Evolutionary conservation across 1,140 invertebrate genomes (phyloP).

Genomic region (Neodiprion lecontei): DNA sequence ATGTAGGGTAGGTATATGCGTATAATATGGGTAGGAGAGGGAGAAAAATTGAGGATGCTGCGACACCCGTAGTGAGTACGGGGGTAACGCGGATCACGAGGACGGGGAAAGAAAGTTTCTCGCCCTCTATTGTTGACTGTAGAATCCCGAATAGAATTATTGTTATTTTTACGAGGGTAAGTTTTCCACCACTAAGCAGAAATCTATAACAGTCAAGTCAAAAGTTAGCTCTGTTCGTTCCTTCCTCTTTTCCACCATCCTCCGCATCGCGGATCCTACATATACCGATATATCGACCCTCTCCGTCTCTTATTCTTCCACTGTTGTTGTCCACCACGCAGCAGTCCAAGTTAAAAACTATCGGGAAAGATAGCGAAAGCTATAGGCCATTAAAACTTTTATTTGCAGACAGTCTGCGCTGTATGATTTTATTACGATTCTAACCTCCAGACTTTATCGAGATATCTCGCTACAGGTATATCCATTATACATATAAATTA

Average conservation of each 20-base stretch:
- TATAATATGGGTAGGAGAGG: too few relatives aligned
- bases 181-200: slow-evolving; percentile 25
- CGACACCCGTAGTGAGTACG: too few relatives aligned
- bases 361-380: neutral
- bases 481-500: neutral
- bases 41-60: too few relatives aligned
- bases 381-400: slow-evolving; percentile 1
- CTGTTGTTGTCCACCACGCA: neutral
- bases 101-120: neutral
- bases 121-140: slow-evolving; percentile 32
- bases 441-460: neutral
- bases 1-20: too few relatives aligned
- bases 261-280: neutral
- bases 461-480: neutral
- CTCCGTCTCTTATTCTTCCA: neutral
- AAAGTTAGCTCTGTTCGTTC: slow-evolving; percentile 12
- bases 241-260: slow-evolving; percentile 11
- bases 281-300: neutral
- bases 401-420: neutral
- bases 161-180: slow-evolving; percentile 33
- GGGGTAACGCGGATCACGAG: too few relatives aligned
- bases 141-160: slow-evolving; percentile 29
- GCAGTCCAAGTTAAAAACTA: slow-evolving; percentile 1
- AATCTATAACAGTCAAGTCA: slow-evolving; percentile 23
- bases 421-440: slow-evolving; percentile 5